phyloP scores from a whole-genome alignment of 2,797 vertebrate genomes.

The Liasis olivaceus region DNA sequence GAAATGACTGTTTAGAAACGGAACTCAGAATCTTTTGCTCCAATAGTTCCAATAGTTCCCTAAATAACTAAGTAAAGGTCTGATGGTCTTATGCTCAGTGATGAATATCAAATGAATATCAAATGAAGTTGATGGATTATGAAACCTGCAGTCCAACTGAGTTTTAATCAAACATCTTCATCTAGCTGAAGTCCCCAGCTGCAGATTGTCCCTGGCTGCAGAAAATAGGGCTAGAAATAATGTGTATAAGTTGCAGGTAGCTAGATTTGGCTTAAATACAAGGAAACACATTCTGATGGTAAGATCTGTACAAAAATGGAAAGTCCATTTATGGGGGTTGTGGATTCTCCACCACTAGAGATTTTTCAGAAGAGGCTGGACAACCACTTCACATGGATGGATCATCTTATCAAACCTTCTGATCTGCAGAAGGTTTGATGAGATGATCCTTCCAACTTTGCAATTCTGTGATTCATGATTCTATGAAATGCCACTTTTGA shows the following conservation, averaged over 20 bases:
- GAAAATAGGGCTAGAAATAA: background rate
- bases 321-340: no score
- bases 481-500: no score
- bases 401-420: no score
- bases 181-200: background rate
- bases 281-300: background rate
- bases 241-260: background rate
- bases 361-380: no score
- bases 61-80: background rate
- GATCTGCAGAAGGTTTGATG: no score
- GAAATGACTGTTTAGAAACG: background rate
- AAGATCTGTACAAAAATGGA: background rate
- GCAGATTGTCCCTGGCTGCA: background rate
- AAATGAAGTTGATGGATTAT: no score
- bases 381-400: no score
- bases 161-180: background rate
- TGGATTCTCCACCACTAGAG: no score
- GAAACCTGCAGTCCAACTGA: background rate
- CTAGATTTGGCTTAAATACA: background rate
- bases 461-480: no score
- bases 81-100: background rate
- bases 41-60: background rate
- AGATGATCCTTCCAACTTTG: no score
- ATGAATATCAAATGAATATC: no score
- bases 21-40: background rate